Percentiles rank a stretch among this genome's conserved stretches.
Conservation (phyloP, 2,888 invertebrate genomes). For the Tetanocera ferruginea region DNA sequence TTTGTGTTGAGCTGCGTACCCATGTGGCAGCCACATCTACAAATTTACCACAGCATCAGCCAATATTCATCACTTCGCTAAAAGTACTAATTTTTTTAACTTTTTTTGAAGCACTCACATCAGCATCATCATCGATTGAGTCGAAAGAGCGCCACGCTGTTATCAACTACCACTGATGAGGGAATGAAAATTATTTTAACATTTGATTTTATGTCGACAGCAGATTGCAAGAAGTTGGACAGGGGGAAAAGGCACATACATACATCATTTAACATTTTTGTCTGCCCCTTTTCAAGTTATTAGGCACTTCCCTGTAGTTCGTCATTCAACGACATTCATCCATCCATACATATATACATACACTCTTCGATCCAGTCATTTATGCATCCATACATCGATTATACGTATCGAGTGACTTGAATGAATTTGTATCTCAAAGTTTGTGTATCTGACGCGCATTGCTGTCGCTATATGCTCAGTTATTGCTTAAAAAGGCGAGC, state of each 20-base stretch:
- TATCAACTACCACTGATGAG: conserved; percentile 23
- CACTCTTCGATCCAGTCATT: not conserved
- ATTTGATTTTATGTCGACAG: conserved; percentile 29
- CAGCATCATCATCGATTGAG: not conserved
- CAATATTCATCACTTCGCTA: not conserved
- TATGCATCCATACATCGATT: conserved; percentile 42
- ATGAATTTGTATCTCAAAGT: conserved; percentile 21
- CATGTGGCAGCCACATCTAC: not conserved
- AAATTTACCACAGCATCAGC: not conserved
- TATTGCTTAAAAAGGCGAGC: conserved; percentile 16
- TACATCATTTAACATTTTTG: too few relatives aligned
- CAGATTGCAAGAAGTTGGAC: not conserved
- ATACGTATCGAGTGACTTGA: conserved; percentile 38
- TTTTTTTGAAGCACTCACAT: conserved; percentile 26
- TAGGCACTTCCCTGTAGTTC: not conserved
- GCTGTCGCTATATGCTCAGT: conserved; percentile 6
- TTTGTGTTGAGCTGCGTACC: not conserved
- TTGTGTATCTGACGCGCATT: conserved; percentile 25
- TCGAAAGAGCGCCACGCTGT: not conserved
- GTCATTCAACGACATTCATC: not conserved
- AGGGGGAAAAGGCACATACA: not conserved
- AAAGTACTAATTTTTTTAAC: conserved; percentile 19
- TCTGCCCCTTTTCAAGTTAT: too few relatives aligned
- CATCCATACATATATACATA: not conserved
- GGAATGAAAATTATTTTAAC: conserved; percentile 4